Evolutionary conservation across 2,888 invertebrate species (phyloP), one percentile per base, ranked within the genome.

Genomic region (Arge pagana): DNA sequence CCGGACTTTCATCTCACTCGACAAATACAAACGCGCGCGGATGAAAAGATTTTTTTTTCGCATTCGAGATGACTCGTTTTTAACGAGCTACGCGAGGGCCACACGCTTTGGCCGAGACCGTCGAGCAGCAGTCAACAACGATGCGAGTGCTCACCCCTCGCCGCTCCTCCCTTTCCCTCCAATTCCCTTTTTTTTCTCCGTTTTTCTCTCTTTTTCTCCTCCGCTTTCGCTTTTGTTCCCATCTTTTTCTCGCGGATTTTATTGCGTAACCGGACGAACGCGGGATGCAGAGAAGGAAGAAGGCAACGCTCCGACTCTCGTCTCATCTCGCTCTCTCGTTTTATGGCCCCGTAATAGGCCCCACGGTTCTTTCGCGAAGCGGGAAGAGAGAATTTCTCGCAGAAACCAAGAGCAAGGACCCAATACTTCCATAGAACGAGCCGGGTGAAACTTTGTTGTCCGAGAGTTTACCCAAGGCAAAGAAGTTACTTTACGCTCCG

Each of bases 291-390:
- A n/a, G n/a, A n/a, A n/a, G n/a, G n/a, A n/a, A n/a, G n/a, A n/a
- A n/a, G n/a, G n/a, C n/a, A n/a, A n/a, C n/a, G n/a, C n/a, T n/a
- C n/a, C n/a, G n/a, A n/a, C n/a, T n/a, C n/a, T n/a, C n/a, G n/a
- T n/a, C n/a, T n/a, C n/a, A n/a, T n/a, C n/a, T n/a, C n/a, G 61
- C 64, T 62, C 56, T 59, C 62, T 59, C 56, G 60, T 70, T 72
- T 72, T 70, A 72, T 62, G 70, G 62, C 57, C 62, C 57, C 59
- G 65, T 72, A 72, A 72, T 70, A 63, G 67, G 63, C 67, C 67
- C 66, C 63, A 66, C 64, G 56, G 63, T 60, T 58, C 58, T 61
- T 57, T 53, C 57, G 55, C 42, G 53, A 39, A 48, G 52, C 54
- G 58, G 53, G 57, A 45, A 45, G 6, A 15, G 10, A 4, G 33